Evolutionary conservation across 2,797 vertebrate genomes (phyloP), one percentile per base, ranked within the genome.

Genomic region (Pteropus rufus): DNA sequence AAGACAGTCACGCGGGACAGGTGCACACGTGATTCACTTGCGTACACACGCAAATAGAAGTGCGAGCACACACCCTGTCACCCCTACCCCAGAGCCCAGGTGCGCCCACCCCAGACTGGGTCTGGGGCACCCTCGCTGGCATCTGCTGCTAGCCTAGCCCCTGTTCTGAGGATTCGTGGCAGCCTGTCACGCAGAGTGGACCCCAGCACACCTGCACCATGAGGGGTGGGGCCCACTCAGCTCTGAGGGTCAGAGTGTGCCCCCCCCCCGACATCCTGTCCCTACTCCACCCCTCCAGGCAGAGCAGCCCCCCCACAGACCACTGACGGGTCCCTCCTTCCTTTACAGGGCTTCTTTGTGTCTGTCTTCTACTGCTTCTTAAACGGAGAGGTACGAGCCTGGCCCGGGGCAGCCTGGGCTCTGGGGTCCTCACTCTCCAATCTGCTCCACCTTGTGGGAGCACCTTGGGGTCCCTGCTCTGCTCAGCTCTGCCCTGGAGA

Each of bases 291-390:
- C 15, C 31, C 18, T 21, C 44, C 4, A n/a, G 36, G 31, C 41
- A 67, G 21, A 52, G 31, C 4, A 0, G 23, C 49, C 29, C 36
- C 26, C 10, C 21, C 1, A 23, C 10, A 36, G 65, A 24, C 11
- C 62, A 5, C 77, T 97, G 46, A 97, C 18, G 0, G 0, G 31
- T 23, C 34, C 39, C 34, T 36, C 34, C 65, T 96, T 97, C 19
- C 72, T 98, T 98, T 64, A 23, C 98, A 99, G 99, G 99, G 99
- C 26, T 99, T 99, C 98, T 99, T 99, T 95, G 99, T 99, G 93
- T 99, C 99, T 5, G 99, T 99, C 87, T 99, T 99, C 98, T 99
- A 99, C 98, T 99, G 99, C 98, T 99, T 99, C 98, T 98, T 99
- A 96, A 99, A 99, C 44, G 99, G 99, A 79, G 99, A 99, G 99